Percentiles rank a stretch among this genome's conserved stretches.
These are phyloP conservation scores for Avahi laniger DNA, from an alignment of 2,797 vertebrate species.

Conservation along the genomic window DNA sequence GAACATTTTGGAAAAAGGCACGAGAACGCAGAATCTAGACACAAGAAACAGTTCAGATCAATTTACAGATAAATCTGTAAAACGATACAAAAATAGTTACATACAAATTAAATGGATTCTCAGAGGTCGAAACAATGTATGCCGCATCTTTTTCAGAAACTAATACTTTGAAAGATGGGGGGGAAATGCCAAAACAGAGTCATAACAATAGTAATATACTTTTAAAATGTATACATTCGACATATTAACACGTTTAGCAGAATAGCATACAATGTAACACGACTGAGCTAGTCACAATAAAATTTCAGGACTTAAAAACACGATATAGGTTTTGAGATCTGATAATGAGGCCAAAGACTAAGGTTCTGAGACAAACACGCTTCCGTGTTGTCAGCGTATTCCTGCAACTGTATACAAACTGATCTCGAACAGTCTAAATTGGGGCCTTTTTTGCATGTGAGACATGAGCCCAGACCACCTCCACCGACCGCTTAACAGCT, in stretches of 20 bases:
- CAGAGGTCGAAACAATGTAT: neutral
- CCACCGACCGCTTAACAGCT: no score
- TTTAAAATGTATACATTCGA: neutral
- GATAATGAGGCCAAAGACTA: neutral
- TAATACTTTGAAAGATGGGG: neutral
- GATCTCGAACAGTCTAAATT: neutral
- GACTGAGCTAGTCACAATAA: neutral
- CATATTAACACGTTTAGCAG: neutral
- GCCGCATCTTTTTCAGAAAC: neutral
- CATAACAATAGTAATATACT: neutral
- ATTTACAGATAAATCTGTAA: neutral
- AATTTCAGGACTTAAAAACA: neutral
- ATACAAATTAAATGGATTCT: conserved; percentile 4
- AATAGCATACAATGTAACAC: neutral
- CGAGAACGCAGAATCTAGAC: neutral
- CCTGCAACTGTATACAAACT: neutral
- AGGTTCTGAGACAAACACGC: neutral
- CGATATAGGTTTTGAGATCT: neutral
- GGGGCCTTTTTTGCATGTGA: neutral
- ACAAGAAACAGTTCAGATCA: neutral
- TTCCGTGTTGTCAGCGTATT: neutral
- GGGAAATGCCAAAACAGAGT: neutral
- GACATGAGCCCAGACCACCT: no score
- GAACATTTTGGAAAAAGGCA: neutral
- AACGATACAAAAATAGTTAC: neutral